These are phyloP conservation scores for Malurus splendens DNA, from an alignment of 2,797 vertebrate genomes.

Conservation along the genomic window DNA sequence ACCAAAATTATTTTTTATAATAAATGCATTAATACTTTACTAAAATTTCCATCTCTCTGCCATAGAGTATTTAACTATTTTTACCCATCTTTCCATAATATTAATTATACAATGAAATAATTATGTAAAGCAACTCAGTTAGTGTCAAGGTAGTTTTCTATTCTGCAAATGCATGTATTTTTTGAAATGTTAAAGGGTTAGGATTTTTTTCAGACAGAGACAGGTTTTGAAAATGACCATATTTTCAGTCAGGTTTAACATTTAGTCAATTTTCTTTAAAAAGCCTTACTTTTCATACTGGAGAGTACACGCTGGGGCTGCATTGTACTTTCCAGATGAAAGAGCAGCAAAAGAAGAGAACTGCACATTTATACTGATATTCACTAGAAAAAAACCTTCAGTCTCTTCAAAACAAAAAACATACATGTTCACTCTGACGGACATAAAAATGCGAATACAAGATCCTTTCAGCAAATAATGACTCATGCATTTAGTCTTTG, in stretches of 20 bases:
- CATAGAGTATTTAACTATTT: not conserved
- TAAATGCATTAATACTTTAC: not conserved
- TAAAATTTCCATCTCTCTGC: not conserved
- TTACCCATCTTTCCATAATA: not conserved
- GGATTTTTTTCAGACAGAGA: not conserved
- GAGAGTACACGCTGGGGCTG: constrained; percentile 9
- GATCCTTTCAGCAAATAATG: constrained; percentile 32
- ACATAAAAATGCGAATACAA: not conserved
- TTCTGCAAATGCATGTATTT: not conserved
- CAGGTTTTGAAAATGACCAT: not conserved
- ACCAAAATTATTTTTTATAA: not conserved
- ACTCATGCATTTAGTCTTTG: constrained; percentile 43
- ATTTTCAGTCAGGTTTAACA: not conserved
- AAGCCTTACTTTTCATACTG: not conserved
- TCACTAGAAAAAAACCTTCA: constrained; percentile 7
- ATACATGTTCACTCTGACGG: not conserved
- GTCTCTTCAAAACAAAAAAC: not conserved
- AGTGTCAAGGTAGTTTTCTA: not conserved
- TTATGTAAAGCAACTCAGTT: not conserved
- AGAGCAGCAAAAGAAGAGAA: constrained; percentile 38
- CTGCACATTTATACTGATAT: constrained; percentile 24
- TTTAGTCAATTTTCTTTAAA: not conserved
- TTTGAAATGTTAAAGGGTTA: not conserved
- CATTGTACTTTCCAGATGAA: constrained; percentile 25
- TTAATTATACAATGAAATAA: not conserved